A percentile compares a stretch with the other conserved stretches of the same genome.
Evolutionary conservation across 2,888 invertebrate genomes (phyloP).

Genomic region (Aleiodes alternator): DNA sequence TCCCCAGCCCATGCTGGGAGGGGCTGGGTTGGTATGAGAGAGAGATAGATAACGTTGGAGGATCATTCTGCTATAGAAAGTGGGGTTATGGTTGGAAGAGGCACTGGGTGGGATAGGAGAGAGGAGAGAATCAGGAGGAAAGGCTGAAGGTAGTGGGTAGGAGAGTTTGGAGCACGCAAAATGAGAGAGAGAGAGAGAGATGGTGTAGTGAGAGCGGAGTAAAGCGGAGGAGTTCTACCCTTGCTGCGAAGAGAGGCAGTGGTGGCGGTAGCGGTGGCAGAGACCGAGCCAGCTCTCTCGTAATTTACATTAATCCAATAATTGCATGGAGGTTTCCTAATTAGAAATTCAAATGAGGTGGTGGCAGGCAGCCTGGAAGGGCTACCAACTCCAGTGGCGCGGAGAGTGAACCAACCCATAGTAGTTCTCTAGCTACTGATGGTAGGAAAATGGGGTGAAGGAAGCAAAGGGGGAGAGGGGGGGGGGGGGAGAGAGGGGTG

Average conservation of each 20-base stretch:
- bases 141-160: conserved; percentile 44
- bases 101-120: conserved; percentile 51
- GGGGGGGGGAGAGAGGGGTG: conserved; percentile 22
- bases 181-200: conserved; percentile 47
- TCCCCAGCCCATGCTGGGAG: conserved; percentile 80
- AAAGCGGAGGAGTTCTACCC: conserved; percentile 68
- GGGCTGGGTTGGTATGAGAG: conserved; percentile 55
- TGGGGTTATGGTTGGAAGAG: conserved; percentile 59
- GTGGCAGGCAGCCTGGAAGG: conserved; percentile 79
- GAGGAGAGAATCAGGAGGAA: conserved; percentile 54
- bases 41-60: conserved; percentile 51
- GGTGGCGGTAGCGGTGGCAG: conserved; percentile 71
- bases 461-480: conserved; percentile 12
- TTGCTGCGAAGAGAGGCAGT: conserved; percentile 65
- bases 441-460: conserved; percentile 68
- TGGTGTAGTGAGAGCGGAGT: conserved; percentile 51
- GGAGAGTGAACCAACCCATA: conserved; percentile 52
- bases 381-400: conserved; percentile 71
- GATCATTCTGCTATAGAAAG: conserved; percentile 58
- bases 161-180: conserved; percentile 19
- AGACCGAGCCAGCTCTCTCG: conserved; percentile 84
- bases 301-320: conserved; percentile 96
- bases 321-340: conserved; percentile 94
- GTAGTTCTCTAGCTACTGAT: conserved; percentile 61
- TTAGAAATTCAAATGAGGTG: conserved; percentile 94